These are phyloP conservation scores for Phalanger gymnotis DNA, from an alignment of 2,797 vertebrate genomes.

Conservation along the genomic window DNA sequence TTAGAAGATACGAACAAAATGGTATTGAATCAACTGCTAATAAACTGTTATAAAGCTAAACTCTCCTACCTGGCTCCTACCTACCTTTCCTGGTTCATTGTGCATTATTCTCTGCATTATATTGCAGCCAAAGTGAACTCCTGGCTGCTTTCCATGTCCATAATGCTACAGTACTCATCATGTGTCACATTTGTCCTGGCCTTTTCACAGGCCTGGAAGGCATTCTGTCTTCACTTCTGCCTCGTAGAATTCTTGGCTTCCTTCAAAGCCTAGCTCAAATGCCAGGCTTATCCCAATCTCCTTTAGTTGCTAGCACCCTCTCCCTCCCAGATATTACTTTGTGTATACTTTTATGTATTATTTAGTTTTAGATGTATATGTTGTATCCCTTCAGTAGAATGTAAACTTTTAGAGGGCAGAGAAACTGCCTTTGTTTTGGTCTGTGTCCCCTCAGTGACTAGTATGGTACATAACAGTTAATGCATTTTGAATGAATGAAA, in stretches of 20 bases:
- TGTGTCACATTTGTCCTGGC: not conserved
- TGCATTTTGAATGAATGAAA: not conserved
- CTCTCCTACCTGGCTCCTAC: not conserved
- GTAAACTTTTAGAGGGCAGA: not conserved
- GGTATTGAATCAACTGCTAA: not conserved
- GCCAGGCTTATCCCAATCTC: not conserved
- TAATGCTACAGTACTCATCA: not conserved
- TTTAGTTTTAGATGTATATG: not conserved
- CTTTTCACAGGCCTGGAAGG: not conserved
- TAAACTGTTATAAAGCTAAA: not conserved
- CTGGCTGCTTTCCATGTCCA: not conserved
- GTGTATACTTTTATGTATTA: not conserved
- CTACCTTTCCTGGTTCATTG: not conserved
- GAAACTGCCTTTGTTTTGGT: not conserved
- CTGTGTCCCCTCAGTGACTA: not conserved
- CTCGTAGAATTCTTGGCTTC: not conserved
- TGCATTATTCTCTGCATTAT: not conserved
- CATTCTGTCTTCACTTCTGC: not conserved
- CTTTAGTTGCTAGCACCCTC: not conserved
- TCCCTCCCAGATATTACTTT: not conserved
- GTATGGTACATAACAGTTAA: not conserved
- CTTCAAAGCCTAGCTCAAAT: not conserved
- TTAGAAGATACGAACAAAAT: not conserved
- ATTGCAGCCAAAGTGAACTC: not conserved
- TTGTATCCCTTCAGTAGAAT: not conserved